These are phyloP conservation scores for Peromyscus polionotus DNA, from an alignment of 2,113 vertebrate species.

Conservation along the genomic window DNA sequence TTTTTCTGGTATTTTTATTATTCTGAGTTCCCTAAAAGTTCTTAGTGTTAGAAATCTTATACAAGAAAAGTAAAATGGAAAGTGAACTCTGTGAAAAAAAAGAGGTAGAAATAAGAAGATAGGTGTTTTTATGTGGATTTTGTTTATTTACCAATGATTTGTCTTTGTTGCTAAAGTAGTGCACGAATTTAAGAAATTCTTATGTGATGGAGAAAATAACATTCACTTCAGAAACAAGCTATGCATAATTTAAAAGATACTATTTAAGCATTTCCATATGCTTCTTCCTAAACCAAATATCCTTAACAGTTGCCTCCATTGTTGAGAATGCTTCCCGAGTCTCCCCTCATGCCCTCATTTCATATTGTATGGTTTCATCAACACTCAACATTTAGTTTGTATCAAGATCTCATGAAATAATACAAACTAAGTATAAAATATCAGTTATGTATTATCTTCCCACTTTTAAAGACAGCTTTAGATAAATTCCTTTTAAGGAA, in stretches of 20 bases:
- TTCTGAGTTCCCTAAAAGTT: neutral
- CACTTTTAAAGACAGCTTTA: neutral
- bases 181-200: neutral
- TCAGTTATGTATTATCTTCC: neutral
- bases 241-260: neutral
- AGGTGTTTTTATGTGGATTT: neutral
- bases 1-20: constrained; percentile 5
- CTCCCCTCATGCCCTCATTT: neutral
- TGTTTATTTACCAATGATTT: neutral
- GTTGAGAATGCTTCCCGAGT: constrained; percentile 2
- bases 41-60: neutral
- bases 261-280: neutral
- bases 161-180: neutral
- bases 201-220: neutral
- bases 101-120: neutral
- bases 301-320: neutral
- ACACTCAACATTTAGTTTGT: neutral
- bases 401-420: constrained; percentile 6
- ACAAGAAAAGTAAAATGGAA: neutral
- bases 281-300: constrained; percentile 38
- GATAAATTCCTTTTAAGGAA: neutral
- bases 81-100: neutral
- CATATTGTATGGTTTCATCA: neutral
- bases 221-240: neutral
- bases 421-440: constrained; percentile 12